Evolutionary conservation across 2,113 vertebrate species (phyloP).

Genomic region (Xenopus borealis): DNA sequence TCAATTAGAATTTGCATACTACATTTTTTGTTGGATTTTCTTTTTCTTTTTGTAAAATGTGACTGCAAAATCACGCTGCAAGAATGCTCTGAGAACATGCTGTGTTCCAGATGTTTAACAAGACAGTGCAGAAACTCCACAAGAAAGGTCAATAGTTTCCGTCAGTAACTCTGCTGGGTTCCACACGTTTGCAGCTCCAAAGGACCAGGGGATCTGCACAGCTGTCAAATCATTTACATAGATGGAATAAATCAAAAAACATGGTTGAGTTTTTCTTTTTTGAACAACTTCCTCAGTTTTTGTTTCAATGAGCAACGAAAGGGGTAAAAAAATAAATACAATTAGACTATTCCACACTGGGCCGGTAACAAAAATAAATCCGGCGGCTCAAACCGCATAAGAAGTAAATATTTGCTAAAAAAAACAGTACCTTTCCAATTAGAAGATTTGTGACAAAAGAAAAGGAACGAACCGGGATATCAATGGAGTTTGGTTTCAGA

Average conservation of each 20-base stretch:
- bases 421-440: too few relatives aligned
- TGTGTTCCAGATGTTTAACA: slow-evolving; percentile 93
- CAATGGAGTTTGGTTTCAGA: too few relatives aligned
- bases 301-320: slow-evolving; percentile 6
- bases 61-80: slow-evolving; percentile 82
- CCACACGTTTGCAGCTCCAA: slow-evolving; percentile 52
- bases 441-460: too few relatives aligned
- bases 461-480: too few relatives aligned
- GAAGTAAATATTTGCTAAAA: slow-evolving; percentile 13
- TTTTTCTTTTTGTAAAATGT: slow-evolving; percentile 67
- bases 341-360: too few relatives aligned
- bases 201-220: slow-evolving; percentile 60
- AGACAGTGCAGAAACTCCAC: slow-evolving; percentile 67
- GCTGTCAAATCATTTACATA: slow-evolving; percentile 71
- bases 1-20: too few relatives aligned
- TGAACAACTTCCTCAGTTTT: slow-evolving; percentile 22
- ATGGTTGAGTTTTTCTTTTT: slow-evolving; percentile 28
- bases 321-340: background rate
- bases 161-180: slow-evolving; percentile 74
- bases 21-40: background rate
- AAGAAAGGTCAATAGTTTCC: slow-evolving; percentile 72
- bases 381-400: background rate
- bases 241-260: slow-evolving; percentile 43
- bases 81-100: slow-evolving; percentile 75
- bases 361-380: background rate